A percentile compares a stretch with the other conserved stretches of the same genome.
Evolutionary conservation across 2,113 vertebrate species (phyloP).

Genomic region (Lepisosteus oculatus): DNA sequence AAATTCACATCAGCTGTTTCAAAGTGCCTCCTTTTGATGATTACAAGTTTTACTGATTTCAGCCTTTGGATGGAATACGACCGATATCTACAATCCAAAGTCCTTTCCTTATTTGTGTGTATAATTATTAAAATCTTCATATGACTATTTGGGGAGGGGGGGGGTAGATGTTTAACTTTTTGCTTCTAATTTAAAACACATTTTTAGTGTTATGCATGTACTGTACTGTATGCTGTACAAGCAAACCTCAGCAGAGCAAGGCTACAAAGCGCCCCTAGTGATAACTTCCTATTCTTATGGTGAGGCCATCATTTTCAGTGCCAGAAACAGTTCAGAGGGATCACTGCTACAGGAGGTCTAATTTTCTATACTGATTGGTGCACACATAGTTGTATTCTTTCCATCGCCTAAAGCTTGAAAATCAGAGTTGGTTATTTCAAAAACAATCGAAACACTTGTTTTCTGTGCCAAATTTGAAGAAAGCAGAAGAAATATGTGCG

Average conservation of each 20-base stretch:
- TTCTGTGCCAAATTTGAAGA: neutral
- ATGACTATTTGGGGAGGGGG: slow-evolving; percentile 37
- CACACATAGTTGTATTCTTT: neutral
- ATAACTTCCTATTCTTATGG: neutral
- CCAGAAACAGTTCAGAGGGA: neutral
- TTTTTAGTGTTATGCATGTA: slow-evolving; percentile 24
- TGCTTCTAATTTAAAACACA: slow-evolving; percentile 65
- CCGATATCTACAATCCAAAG: slow-evolving; percentile 63
- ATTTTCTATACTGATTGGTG: neutral
- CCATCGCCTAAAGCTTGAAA: slow-evolving; percentile 1
- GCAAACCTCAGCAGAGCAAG: neutral
- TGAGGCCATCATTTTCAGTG: neutral
- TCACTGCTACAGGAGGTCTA: neutral
- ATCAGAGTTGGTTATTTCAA: slow-evolving; percentile 3
- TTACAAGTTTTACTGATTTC: neutral
- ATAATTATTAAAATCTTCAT: slow-evolving; percentile 68
- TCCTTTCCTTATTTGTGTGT: slow-evolving; percentile 62
- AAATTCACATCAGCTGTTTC: slow-evolving; percentile 13
- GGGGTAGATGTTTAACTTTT: slow-evolving; percentile 57
- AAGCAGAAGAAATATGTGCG: neutral
- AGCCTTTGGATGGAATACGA: slow-evolving; percentile 24
- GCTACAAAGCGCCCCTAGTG: neutral
- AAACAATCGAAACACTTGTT: neutral
- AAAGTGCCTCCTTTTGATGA: neutral
- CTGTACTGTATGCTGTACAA: slow-evolving; percentile 48